Percentiles rank a stretch among this genome's conserved stretches.
Evolutionary conservation across 2,113 vertebrate genomes (phyloP).

Genomic region (Otocyon megalotis): DNA sequence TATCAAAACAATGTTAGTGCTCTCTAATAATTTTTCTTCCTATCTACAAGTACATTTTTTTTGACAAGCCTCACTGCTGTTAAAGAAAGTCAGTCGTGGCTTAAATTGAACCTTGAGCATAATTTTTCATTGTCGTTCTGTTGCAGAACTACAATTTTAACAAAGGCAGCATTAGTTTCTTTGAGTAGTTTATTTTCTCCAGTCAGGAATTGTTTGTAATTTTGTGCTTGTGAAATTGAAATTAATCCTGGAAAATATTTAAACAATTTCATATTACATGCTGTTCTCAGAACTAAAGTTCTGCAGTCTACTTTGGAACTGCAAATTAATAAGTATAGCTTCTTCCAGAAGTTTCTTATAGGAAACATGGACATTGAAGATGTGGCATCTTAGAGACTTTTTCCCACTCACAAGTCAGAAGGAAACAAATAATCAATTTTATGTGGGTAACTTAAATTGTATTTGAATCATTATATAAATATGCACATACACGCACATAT

Average conservation of each 20-base stretch:
- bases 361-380: neutral
- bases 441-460: slow-evolving; percentile 28
- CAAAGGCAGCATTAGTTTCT: neutral
- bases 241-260: neutral
- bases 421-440: slow-evolving; percentile 15
- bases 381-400: slow-evolving; percentile 4
- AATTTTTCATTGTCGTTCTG: slow-evolving; percentile 22
- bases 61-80: slow-evolving; percentile 4
- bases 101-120: slow-evolving; percentile 4
- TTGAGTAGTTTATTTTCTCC: slow-evolving; percentile 19
- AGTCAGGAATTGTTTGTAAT: neutral
- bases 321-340: neutral
- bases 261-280: neutral
- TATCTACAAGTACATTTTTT: slow-evolving; percentile 34
- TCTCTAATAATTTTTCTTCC: slow-evolving; percentile 48
- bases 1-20: neutral
- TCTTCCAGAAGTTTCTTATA: neutral
- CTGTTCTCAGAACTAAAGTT: neutral
- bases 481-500: neutral
- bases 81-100: neutral
- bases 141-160: neutral
- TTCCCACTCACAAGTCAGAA: slow-evolving; percentile 31
- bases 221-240: slow-evolving; percentile 3
- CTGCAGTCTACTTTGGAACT: slow-evolving; percentile 14
- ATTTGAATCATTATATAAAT: neutral